phyloP scores from a whole-genome alignment of 2,797 vertebrate species.

The Scolopax rusticola region DNA sequence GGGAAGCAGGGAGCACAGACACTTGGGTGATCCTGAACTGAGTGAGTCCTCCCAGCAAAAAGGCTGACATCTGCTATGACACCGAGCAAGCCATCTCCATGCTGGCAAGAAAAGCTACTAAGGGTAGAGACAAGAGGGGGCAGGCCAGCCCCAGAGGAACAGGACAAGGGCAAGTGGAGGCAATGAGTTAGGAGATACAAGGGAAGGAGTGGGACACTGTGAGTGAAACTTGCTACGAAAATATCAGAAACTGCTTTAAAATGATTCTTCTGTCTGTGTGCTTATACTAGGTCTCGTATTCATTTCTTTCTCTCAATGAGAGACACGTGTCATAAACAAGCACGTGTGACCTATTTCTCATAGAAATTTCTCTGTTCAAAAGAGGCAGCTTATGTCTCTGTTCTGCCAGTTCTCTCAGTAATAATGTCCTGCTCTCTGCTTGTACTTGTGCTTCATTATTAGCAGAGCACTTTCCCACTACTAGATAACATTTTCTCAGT shows the following conservation, averaged over 20 bases:
- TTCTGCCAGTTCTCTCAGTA: background rate
- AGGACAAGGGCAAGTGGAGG: background rate
- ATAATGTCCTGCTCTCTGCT: background rate
- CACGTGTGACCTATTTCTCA: background rate
- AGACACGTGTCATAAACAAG: background rate
- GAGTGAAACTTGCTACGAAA: background rate
- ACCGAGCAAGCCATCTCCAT: background rate
- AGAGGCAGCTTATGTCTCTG: background rate
- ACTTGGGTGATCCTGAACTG: background rate
- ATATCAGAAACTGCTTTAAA: background rate
- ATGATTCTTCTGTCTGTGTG: background rate
- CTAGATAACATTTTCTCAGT: conserved; percentile 9
- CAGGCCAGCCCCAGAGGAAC: background rate
- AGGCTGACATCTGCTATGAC: background rate
- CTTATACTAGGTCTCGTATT: background rate
- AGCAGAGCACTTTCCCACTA: background rate
- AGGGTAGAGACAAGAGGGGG: background rate
- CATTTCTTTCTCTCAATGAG: background rate
- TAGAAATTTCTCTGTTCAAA: background rate
- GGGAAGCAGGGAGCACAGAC: background rate
- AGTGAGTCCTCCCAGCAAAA: background rate
- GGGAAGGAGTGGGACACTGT: background rate
- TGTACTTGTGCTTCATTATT: background rate
- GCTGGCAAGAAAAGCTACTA: background rate
- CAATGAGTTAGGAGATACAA: background rate